phyloP scores from a whole-genome alignment of 2,888 invertebrate genomes.

The Amphipoea lucens region DNA sequence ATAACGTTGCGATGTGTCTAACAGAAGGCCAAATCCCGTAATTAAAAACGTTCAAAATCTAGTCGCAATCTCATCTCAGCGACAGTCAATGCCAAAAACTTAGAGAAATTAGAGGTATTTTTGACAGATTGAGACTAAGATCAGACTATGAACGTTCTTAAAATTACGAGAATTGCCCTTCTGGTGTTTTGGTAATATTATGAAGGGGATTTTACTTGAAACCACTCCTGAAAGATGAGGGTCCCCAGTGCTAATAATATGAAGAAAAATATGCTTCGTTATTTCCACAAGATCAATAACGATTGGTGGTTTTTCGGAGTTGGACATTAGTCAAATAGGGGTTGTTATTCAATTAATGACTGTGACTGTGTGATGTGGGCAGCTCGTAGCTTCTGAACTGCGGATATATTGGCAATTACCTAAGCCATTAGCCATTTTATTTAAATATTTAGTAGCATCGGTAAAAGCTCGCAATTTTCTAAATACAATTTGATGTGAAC shows the following conservation, averaged over 20 bases:
- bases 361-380: background rate
- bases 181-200: background rate
- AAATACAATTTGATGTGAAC: background rate
- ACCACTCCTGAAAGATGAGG: background rate
- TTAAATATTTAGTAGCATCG: background rate
- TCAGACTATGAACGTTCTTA: too few relatives aligned
- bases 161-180: too few relatives aligned
- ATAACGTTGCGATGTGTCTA: background rate
- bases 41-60: too few relatives aligned
- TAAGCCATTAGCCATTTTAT: too few relatives aligned
- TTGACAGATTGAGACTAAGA: too few relatives aligned
- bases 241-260: background rate
- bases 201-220: background rate
- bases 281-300: background rate
- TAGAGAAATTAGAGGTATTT: too few relatives aligned
- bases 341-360: conserved; percentile 6
- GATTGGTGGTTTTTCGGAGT: background rate
- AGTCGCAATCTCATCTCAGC: too few relatives aligned
- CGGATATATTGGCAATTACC: background rate
- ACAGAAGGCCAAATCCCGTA: background rate
- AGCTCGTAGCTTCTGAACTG: background rate
- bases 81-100: too few relatives aligned
- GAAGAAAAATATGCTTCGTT: background rate
- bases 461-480: conserved; percentile 8
- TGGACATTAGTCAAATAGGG: background rate